These are phyloP conservation scores for Drosophila neoperkinsi DNA, from an alignment of 2,888 invertebrate genomes.

Conservation along the genomic window DNA sequence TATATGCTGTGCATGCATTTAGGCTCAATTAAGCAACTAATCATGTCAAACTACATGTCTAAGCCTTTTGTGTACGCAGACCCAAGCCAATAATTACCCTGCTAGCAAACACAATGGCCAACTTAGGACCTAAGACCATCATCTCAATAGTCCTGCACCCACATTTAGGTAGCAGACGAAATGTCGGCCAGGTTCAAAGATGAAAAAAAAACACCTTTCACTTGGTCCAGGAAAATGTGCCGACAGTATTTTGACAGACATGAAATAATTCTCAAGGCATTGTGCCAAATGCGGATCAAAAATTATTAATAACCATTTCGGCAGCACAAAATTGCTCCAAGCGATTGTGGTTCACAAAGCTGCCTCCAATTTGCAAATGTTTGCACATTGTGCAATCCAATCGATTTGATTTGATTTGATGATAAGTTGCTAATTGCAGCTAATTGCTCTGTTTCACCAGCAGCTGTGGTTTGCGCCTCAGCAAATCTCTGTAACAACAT, in stretches of 20 bases:
- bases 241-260: constrained; percentile 71
- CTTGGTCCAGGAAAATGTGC: constrained; percentile 35
- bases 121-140: constrained; percentile 23
- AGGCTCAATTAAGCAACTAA: constrained; percentile 82
- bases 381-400: constrained; percentile 49
- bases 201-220: constrained; percentile 35
- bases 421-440: constrained; percentile 39
- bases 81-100: constrained; percentile 50
- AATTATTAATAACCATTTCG: constrained; percentile 57
- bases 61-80: constrained; percentile 59
- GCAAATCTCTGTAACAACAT: constrained; percentile 4
- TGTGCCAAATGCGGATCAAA: constrained; percentile 3
- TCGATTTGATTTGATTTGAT: constrained; percentile 33
- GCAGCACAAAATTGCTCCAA: constrained; percentile 15
- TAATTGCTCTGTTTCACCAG: constrained; percentile 46
- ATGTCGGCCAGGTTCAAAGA: constrained; percentile 68
- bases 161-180: constrained; percentile 55
- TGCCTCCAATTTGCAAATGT: constrained; percentile 27
- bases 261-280: constrained; percentile 2
- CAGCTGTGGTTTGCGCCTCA: constrained; percentile 57
- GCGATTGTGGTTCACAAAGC: constrained; percentile 28
- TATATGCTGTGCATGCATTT: constrained; percentile 72
- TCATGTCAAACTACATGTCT: constrained; percentile 71
- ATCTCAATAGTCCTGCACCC: constrained; percentile 29
- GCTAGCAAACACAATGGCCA: constrained; percentile 41